phyloP scores from a whole-genome alignment of 30 jellyfish, hydroid and myxozoan species.

The Nemopilema nomurai region DNA sequence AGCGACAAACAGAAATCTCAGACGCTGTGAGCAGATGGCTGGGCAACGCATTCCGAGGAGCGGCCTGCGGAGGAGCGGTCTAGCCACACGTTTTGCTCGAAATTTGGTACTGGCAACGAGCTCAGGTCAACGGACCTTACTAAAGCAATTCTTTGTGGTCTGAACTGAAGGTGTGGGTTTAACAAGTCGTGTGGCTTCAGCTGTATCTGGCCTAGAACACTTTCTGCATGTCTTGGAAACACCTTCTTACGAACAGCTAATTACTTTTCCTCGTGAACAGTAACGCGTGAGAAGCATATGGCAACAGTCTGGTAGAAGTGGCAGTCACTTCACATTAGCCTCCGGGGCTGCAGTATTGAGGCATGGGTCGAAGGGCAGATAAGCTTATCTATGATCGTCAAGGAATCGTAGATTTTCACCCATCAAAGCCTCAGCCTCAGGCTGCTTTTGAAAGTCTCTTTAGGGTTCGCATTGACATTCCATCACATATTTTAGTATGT shows the following conservation, averaged over 20 bases:
- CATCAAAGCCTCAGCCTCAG: too few relatives aligned
- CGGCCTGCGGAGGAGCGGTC: neutral
- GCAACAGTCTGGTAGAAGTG: too few relatives aligned
- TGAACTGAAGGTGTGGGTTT: neutral
- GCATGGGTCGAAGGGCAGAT: too few relatives aligned
- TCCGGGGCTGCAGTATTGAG: too few relatives aligned
- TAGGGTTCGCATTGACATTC: too few relatives aligned
- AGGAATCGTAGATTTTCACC: too few relatives aligned
- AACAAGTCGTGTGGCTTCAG: neutral
- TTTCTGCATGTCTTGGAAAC: neutral
- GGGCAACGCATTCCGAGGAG: neutral
- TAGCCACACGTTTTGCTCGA: neutral
- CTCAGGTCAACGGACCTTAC: neutral
- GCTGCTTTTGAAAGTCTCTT: too few relatives aligned
- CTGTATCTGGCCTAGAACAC: neutral
- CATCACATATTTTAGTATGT: too few relatives aligned
- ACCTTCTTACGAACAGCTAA: neutral
- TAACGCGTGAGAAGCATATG: too few relatives aligned
- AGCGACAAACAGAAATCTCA: neutral
- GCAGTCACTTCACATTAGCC: too few relatives aligned
- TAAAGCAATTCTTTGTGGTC: neutral
- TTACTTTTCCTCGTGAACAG: too few relatives aligned
- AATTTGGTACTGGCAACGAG: neutral
- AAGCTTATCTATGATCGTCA: too few relatives aligned
- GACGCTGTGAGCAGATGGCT: neutral